These are phyloP conservation scores for Oreochromis mossambicus DNA, from an alignment of 2,797 vertebrate genomes.

Conservation along the genomic window DNA sequence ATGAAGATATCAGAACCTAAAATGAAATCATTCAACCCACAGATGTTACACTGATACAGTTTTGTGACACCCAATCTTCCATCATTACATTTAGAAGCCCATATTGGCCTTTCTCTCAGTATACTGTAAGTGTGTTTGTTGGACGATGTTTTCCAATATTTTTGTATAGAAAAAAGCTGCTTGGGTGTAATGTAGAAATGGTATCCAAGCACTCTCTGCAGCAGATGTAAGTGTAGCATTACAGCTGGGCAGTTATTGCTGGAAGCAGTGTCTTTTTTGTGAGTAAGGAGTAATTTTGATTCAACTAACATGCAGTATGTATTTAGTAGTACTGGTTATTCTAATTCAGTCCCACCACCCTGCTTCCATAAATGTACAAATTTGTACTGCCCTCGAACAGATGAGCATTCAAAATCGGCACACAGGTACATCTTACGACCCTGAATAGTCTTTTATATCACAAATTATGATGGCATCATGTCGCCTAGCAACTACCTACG, in stretches of 20 bases:
- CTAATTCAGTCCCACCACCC: background rate
- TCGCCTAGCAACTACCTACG: background rate
- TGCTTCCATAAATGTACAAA: background rate
- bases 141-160: background rate
- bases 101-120: background rate
- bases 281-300: background rate
- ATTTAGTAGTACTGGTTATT: background rate
- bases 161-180: background rate
- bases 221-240: background rate
- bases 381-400: background rate
- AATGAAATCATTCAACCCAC: background rate
- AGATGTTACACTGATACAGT: background rate
- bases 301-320: background rate
- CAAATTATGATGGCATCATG: background rate
- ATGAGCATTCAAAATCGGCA: background rate
- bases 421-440: background rate
- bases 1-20: background rate
- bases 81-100: background rate
- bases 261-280: accelerated
- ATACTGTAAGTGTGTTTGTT: background rate
- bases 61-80: background rate
- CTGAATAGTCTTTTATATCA: background rate
- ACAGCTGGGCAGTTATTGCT: background rate
- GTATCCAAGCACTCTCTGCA: background rate
- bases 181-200: background rate